Percentiles rank a stretch among this genome's conserved stretches.
Conservation (phyloP, 92 coral and sea anemone genomes). For the Pocillopora grandis region DNA sequence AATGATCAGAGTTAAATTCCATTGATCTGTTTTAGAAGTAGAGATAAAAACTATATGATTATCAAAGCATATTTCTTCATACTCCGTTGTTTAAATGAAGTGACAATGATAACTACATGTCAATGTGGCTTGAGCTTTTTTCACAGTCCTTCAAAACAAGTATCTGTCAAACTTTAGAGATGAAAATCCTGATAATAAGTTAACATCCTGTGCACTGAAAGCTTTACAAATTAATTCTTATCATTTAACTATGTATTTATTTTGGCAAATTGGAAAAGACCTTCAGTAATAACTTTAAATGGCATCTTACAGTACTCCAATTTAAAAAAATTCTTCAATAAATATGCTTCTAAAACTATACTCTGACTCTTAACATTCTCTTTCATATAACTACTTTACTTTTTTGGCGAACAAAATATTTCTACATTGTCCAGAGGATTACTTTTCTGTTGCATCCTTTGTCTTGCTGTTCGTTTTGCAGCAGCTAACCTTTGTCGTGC, state of each 20-base stretch:
- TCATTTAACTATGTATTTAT: neutral
- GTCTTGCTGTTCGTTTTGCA: slow-evolving; percentile 79
- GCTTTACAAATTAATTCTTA: neutral
- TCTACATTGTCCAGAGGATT: slow-evolving; percentile 87
- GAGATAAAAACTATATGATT: too few relatives aligned
- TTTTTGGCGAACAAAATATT: slow-evolving; percentile 60
- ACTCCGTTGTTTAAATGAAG: too few relatives aligned
- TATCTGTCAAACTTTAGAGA: neutral
- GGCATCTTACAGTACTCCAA: slow-evolving; percentile 21
- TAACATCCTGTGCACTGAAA: neutral
- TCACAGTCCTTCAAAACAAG: neutral
- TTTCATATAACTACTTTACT: slow-evolving; percentile 19
- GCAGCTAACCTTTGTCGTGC: slow-evolving; percentile 91
- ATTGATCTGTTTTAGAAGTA: too few relatives aligned
- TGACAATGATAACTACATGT: too few relatives aligned
- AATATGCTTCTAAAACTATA: slow-evolving; percentile 37
- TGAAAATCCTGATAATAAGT: neutral
- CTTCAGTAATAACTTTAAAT: neutral
- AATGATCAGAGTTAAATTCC: too few relatives aligned
- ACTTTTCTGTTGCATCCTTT: slow-evolving; percentile 66
- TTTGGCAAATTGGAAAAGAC: slow-evolving; percentile 15
- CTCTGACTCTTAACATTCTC: neutral
- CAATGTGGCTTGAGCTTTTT: too few relatives aligned
- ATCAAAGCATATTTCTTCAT: too few relatives aligned
- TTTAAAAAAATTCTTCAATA: slow-evolving; percentile 35